A percentile compares a stretch with the other conserved stretches of the same genome.
Evolutionary conservation across 2,888 invertebrate species (phyloP).

Genomic region (Lasioglossum leucozonium): DNA sequence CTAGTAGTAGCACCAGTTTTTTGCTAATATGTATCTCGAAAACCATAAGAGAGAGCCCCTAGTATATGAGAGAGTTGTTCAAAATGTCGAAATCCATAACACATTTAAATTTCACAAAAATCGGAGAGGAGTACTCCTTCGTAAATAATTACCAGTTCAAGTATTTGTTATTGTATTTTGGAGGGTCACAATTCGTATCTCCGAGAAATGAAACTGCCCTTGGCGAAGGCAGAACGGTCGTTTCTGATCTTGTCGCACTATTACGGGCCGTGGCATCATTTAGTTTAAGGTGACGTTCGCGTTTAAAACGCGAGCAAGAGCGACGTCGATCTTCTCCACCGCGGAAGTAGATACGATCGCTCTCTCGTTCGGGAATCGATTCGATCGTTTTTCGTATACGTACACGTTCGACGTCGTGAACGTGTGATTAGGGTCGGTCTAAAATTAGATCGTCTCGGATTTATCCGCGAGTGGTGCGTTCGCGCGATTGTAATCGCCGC

Average conservation of each 20-base stretch:
- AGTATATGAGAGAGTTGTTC: no score
- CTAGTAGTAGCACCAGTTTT: no score
- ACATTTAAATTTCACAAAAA: no score
- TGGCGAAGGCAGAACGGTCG: no score
- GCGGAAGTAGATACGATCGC: not conserved
- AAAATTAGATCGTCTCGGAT: slow-evolving; percentile 32
- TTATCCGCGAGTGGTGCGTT: slow-evolving; percentile 8
- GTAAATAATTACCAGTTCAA: no score
- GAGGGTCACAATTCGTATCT: not conserved
- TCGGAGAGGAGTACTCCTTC: no score
- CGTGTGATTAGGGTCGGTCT: slow-evolving; percentile 16
- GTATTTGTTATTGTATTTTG: not conserved
- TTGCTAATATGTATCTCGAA: no score
- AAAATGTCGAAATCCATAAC: no score
- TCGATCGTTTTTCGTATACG: slow-evolving; percentile 1
- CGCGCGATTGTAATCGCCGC: slow-evolving; percentile 19
- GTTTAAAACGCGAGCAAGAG: not conserved
- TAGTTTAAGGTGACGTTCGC: not conserved
- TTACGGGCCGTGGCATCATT: not conserved
- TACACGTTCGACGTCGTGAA: not conserved
- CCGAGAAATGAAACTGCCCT: not conserved
- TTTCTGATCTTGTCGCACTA: not conserved
- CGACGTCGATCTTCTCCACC: not conserved
- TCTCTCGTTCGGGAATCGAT: not conserved
- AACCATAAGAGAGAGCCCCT: no score